phyloP scores from a whole-genome alignment of 2,797 vertebrate genomes.

The Pangasius mekongensis region DNA sequence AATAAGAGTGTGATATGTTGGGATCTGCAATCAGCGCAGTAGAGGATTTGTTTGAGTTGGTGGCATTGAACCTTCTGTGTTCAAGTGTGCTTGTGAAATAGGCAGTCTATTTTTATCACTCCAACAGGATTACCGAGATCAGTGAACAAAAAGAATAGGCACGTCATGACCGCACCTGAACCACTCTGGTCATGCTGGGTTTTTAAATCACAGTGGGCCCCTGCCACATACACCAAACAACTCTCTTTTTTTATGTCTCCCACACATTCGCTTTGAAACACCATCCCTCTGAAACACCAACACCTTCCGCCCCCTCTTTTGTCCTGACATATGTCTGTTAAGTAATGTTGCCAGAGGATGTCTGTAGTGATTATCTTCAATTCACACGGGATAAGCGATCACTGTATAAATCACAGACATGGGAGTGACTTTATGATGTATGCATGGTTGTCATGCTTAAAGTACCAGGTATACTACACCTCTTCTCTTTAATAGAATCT shows the following conservation, averaged over 20 bases:
- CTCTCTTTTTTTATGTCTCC: constrained; percentile 33
- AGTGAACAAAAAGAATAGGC: constrained; percentile 54
- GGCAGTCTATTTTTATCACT: constrained; percentile 55
- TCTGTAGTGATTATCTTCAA: not conserved
- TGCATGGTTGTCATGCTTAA: not conserved
- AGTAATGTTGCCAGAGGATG: not conserved
- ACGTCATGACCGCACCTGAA: constrained; percentile 56
- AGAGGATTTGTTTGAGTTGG: constrained; percentile 19
- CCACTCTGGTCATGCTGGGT: constrained; percentile 40
- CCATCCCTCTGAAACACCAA: constrained; percentile 46
- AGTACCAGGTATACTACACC: not conserved
- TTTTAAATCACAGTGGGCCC: constrained; percentile 44
- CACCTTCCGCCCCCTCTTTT: constrained; percentile 50
- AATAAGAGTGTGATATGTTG: constrained; percentile 31
- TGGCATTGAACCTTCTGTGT: constrained; percentile 39
- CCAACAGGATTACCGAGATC: constrained; percentile 44
- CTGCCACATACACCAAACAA: not conserved
- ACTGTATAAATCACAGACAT: not conserved
- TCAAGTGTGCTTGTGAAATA: constrained; percentile 31
- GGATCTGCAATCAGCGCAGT: constrained; percentile 5
- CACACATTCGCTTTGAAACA: constrained; percentile 41
- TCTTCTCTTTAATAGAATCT: not conserved
- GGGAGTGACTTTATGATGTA: not conserved
- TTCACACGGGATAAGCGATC: not conserved
- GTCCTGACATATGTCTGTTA: constrained; percentile 22